Percentiles rank a stretch among this genome's conserved stretches.
Evolutionary conservation across 2,113 vertebrate genomes (phyloP).

Genomic region (Hemiscyllium ocellatum): DNA sequence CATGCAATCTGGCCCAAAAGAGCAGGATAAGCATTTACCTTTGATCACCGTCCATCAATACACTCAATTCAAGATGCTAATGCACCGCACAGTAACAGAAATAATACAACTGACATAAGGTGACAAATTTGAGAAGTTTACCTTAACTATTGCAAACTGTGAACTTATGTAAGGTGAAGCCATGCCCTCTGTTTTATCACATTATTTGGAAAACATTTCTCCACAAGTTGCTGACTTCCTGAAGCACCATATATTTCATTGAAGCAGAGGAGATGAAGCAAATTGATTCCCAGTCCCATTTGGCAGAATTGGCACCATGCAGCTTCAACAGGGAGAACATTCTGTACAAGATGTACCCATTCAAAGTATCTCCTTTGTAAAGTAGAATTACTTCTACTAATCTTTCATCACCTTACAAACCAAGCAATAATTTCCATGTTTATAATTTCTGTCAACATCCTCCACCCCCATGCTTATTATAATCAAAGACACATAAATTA

Average conservation of each 20-base stretch:
- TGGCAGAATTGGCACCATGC: background rate
- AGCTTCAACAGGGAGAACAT: background rate
- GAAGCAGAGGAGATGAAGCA: background rate
- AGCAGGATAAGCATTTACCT: background rate
- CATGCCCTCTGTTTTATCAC: background rate
- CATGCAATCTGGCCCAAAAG: background rate
- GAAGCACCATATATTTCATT: background rate
- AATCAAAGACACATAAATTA: conserved; percentile 13
- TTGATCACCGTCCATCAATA: background rate
- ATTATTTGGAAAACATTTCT: background rate
- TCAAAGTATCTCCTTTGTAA: conserved; percentile 3
- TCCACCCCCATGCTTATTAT: conserved; percentile 9
- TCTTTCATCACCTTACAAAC: conserved; percentile 6
- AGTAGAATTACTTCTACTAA: background rate
- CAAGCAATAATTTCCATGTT: conserved; percentile 23
- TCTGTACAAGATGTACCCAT: background rate
- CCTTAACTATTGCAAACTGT: background rate
- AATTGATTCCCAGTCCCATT: background rate
- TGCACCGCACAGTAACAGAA: background rate
- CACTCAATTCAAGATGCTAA: background rate
- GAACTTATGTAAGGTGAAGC: background rate
- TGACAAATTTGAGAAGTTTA: background rate
- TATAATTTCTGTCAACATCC: conserved; percentile 19
- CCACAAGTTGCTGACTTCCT: background rate
- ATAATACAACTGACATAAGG: background rate